Base-by-base conservation (phyloP, 2,888 invertebrate species). In the Pachycephus smyrnensis region DNA sequence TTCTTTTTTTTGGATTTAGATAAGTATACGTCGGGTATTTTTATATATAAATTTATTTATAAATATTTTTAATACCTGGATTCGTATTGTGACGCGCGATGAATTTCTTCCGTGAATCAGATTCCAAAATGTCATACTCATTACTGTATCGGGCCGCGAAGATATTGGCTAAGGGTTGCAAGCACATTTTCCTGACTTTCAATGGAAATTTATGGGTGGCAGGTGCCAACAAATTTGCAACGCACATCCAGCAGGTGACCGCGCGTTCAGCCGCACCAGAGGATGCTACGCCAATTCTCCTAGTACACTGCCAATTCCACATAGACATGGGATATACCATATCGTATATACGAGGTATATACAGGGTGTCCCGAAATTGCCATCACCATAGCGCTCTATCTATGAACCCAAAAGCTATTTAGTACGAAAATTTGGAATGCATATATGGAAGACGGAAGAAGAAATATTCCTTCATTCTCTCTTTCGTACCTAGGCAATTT, bases 151-250 rank as follows among this genome's bases (percentile, higher is more conserved):
- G 9, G 23, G 9, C 9, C 9, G 55, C 40, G 6, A 40, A 40
- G 55, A 23, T 55, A 55, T 55, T 55, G 55, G 23, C 55, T 55
- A 23, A 55, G 55, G 23, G 23, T 9, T 23, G 23, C 23, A 2
- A 2, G 23, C 23, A 55, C 0, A 55, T 9, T n/a, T 69, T 73
- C 55, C 31, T 75, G 77, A 75, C 79, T 35, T 77, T 73, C 71
- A 40, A 37, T 77, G 71, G 68, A 75, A 75, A 80, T 80, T 80
- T 77, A 71, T 76, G 33, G 69, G 33, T 55, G 4, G 55, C 40
- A 37, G 77, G 80, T 73, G 79, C 74, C 81, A 80, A 81, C 80
- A 69, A 81, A 81, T 79, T 81, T 79, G 37, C 80, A 73, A 69
- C 77, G 68, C 40, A 40, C 23, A 40, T 40, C 23, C 55, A 23